Conservation (phyloP, 2,113 vertebrate genomes). For the Pteruthius melanotis region DNA sequence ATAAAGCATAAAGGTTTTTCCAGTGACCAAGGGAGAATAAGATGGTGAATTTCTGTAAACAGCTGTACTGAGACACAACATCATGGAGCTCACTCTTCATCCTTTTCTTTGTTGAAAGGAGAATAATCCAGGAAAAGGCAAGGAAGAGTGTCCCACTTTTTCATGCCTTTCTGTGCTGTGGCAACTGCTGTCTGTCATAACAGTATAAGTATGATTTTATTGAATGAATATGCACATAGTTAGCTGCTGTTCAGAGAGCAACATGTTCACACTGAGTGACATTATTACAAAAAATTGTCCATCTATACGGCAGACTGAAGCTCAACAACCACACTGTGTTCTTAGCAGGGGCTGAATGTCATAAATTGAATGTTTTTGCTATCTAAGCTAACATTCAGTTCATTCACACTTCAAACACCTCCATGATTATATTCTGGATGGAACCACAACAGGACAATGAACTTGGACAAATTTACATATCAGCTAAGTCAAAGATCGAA, state of each 20-base stretch:
- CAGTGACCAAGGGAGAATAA: accelerated
- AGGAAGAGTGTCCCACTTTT: background rate
- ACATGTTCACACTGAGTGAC: background rate
- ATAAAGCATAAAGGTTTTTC: background rate
- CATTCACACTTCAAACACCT: background rate
- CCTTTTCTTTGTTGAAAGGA: background rate
- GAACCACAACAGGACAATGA: background rate
- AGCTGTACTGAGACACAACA: background rate
- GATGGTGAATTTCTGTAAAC: background rate
- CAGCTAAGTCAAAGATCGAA: background rate
- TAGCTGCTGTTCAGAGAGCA: background rate
- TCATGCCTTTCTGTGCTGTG: background rate
- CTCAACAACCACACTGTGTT: background rate
- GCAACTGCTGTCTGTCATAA: background rate
- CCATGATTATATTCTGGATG: background rate
- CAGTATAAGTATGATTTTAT: background rate
- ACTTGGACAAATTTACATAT: background rate
- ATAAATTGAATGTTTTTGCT: background rate
- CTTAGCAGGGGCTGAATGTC: background rate
- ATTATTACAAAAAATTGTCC: background rate
- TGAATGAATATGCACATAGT: background rate
- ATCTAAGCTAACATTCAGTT: background rate
- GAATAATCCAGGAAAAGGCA: background rate
- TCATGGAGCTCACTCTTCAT: background rate
- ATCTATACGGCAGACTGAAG: background rate